Base-by-base conservation (phyloP, 2,797 vertebrate genomes). In the Prunella strophiata region DNA sequence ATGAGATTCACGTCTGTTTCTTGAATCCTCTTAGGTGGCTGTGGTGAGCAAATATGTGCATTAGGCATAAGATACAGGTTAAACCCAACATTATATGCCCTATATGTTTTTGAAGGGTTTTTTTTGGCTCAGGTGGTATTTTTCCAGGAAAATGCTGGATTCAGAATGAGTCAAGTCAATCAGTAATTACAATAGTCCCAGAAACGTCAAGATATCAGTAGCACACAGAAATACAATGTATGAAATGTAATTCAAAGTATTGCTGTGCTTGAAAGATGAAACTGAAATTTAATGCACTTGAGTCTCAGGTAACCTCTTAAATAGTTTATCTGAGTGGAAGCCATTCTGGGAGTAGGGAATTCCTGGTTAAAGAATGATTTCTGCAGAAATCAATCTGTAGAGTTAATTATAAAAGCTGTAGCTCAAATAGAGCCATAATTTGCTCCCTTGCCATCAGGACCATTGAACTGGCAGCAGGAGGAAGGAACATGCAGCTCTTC, bases 361-460 rank as follows among this genome's bases (percentile, higher is more conserved):
- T 93, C 70, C 85, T 92, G 62, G 79, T 89, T 96, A 86, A 94
- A 73, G 89, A 93, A 92, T 52, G 85, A 85, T 93, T 94, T 88
- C 85, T 96, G 66, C 59, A 84, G 92, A 96, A 96, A 96, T 93
- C 91, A 94, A 88, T 91, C 88, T 73, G 74, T 36, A 29, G 88
- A 92, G 83, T 96, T 96, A 96, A 96, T 96, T 92, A 79, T 76
- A 91, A 91, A 89, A 90, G 76, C 79, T 90, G 59, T 78, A 54
- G 85, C 70, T 95, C 82, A 84, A 45, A 58, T 25, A 48, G 67
- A 85, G 74, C 51, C 2, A 7, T 88, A 65, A 73, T 11, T 87
- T 0, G 1, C 38, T 93, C 83, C 45, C n/a, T 58, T 62, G 88
- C 62, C 21, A 8, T 54, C 80, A 29, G 71, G 55, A 70, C 78